phyloP scores from a whole-genome alignment of 30 jellyfish, hydroid and myxozoan genomes.

The Catostylus mosaicus region DNA sequence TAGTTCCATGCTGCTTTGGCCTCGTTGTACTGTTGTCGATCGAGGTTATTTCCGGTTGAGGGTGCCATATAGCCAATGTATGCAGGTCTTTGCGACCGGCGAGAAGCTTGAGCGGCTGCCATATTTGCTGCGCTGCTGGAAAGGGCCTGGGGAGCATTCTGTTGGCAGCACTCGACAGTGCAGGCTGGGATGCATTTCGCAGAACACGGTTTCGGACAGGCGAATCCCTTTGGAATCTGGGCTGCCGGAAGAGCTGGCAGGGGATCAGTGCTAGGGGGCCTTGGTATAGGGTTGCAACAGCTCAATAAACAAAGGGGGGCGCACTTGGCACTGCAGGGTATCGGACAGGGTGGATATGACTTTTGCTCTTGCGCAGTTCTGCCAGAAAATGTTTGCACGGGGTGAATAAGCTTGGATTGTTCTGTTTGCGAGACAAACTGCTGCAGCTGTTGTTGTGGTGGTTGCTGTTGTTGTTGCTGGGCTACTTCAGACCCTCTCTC shows the following conservation, averaged over 20 bases:
- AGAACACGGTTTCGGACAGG: slow-evolving; percentile 77
- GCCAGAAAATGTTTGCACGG: slow-evolving; percentile 51
- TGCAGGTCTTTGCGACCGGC: slow-evolving; percentile 14
- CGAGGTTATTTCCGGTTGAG: neutral
- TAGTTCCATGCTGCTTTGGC: slow-evolving; percentile 74
- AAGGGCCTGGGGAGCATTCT: slow-evolving; percentile 1
- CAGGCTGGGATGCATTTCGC: slow-evolving; percentile 67
- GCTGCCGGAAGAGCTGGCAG: slow-evolving; percentile 45
- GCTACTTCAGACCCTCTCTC: neutral
- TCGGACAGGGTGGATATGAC: slow-evolving; percentile 69
- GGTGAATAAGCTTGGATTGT: slow-evolving; percentile 15
- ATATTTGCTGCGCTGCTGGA: slow-evolving; percentile 4
- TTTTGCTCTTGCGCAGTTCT: slow-evolving; percentile 34
- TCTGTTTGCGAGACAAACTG: neutral
- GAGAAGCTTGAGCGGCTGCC: slow-evolving; percentile 15
- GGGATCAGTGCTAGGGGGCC: slow-evolving; percentile 21
- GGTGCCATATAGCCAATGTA: neutral
- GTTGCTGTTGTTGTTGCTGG: slow-evolving; percentile 21
- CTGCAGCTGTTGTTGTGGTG: slow-evolving; percentile 21
- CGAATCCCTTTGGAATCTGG: slow-evolving; percentile 60
- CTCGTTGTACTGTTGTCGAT: slow-evolving; percentile 21
- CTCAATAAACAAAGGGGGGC: slow-evolving; percentile 60
- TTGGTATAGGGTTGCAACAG: slow-evolving; percentile 49
- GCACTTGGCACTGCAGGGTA: slow-evolving; percentile 73
- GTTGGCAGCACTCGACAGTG: slow-evolving; percentile 59